Base-by-base conservation (phyloP, 2,113 vertebrate genomes). In the Ailurus styani region DNA sequence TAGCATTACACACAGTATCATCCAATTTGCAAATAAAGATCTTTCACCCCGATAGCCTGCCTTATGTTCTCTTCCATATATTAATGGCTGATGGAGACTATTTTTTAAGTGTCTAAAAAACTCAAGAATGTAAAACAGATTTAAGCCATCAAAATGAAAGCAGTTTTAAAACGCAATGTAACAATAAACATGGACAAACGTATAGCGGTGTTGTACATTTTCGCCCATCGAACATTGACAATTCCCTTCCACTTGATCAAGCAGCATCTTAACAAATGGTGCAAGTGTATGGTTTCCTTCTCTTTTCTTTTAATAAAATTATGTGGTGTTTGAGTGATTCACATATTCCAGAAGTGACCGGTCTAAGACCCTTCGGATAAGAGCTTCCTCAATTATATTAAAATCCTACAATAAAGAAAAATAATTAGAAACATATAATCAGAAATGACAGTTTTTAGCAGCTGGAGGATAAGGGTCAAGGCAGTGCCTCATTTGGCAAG, bases 321-420 rank as follows among this genome's bases (percentile, higher is more conserved):
- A 98, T 0, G 11, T 12, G 7, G 97, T 97, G 78, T 98, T 98
- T 6, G 98, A 96, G 62, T 98, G 97, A 91, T 87, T 98, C 96
- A 98, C 84, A 34, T 98, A 98, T 72, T 98, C 97, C 97, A 98
- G 96, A 97, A 98, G 96, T 18, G 96, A 98, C 10, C 95, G 86
- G 87, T 98, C 97, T 90, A 98, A 94, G 86, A 98, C 97, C 97
- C 97, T 96, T 97, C 98, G 97, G 96, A 97, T 95, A 96, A 98
- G 96, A 95, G 96, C 94, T 97, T 98, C 97, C 96, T 98, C 98
- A 88, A 98, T 89, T 92, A 97, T 97, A 90, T 98, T 97, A 97
- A 98, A 98, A 79, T 98, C 98, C 98, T 98, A 91, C 40, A 97
- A 98, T 11, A 97, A 95, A 81, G 25, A 57, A 92, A 96, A 94